Base-by-base conservation (phyloP, 2,797 vertebrate species). In the Acanthurus tractus region DNA sequence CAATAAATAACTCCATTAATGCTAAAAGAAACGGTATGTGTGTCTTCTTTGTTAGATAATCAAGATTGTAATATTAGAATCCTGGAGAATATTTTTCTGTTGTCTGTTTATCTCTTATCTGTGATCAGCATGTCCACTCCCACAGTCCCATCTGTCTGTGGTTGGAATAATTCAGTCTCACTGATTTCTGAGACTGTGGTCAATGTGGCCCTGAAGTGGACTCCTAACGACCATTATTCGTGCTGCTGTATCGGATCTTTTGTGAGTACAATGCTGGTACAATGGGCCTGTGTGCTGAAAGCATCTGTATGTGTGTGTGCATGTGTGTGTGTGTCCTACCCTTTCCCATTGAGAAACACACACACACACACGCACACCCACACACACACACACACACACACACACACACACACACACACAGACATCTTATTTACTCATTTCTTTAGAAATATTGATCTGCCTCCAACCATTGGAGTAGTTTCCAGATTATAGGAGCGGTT, bases 131-230 rank as follows among this genome's bases (percentile, higher is more conserved):
- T 70, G 65, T 56, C 71, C 79, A 25, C 65, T 71, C 63, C 58
- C 46, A 38, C 40, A 9, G 44, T 56, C 67, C 29, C 62, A 29
- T 65, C 72, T 36, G 40, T 67, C 64, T 13, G n/a, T 48, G 36
- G 52, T 59, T 61, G 87, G 23, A 83, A 88, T 84, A 62, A 85
- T 84, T 86, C 77, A 82, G 59, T 44, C 66, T 62, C 29, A 34
- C 38, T 49, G 70, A 50, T 56, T 74, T 78, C 58, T 65, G 62
- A 54, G 61, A 50, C 36, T 55, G 55, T 56, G 76, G 67, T 72
- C 65, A 74, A 74, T 66, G 72, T 25, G 74, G 74, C 78, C 74
- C 78, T 69, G 63, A 80, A 80, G 84, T 81, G 63, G 76, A 66
- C 73, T 79, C 64, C 64, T 42, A 68, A 29, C 25, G 8, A 67